Conservation (phyloP, 2,113 vertebrate genomes). For the Mus pahari region DNA sequence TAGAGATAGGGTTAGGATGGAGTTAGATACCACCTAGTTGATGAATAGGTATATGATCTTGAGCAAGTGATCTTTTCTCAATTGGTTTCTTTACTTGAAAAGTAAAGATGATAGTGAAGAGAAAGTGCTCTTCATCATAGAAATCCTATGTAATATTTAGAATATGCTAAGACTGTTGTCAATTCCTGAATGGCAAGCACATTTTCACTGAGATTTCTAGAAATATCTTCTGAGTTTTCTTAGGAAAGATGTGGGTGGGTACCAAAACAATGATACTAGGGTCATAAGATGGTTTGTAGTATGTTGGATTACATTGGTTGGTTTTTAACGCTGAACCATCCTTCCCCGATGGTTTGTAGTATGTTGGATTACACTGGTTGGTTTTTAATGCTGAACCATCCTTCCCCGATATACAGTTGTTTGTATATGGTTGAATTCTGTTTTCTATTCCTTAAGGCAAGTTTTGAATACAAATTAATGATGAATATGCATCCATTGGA, state of each 20-base stretch:
- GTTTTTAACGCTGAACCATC: not conserved
- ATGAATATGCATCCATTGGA: not conserved
- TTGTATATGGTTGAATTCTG: not conserved
- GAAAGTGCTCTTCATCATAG: not conserved
- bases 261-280: not conserved
- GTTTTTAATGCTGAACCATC: not conserved
- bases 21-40: not conserved
- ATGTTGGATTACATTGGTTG: not conserved
- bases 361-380: not conserved
- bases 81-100: slow-evolving; percentile 34
- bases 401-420: not conserved
- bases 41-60: not conserved
- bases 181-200: not conserved
- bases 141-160: not conserved
- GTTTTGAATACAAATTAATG: not conserved
- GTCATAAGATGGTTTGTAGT: not conserved
- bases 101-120: not conserved
- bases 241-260: fast-evolving
- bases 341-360: not conserved
- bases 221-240: not conserved
- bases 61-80: not conserved
- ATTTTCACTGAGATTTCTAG: not conserved
- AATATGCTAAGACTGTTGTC: not conserved
- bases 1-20: too few species aligned
- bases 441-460: not conserved